Conservation (phyloP, 2,797 vertebrate species). For the Pangasius macronema region DNA sequence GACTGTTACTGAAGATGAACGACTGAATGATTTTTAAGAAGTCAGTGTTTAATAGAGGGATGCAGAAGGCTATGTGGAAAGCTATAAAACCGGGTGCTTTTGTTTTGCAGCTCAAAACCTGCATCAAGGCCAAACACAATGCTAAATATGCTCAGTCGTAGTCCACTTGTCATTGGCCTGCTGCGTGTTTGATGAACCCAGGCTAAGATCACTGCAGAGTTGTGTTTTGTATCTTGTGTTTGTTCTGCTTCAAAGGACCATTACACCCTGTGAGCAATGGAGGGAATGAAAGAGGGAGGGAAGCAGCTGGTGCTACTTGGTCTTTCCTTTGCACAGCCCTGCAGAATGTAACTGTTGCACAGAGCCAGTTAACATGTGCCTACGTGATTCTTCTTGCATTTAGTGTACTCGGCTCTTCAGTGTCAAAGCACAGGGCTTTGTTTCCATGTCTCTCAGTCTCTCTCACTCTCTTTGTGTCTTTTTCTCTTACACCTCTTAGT, state of each 20-base stretch:
- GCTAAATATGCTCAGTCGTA: background rate
- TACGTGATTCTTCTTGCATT: slow-evolving; percentile 18
- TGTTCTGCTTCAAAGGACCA: slow-evolving; percentile 26
- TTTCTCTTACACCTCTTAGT: slow-evolving; percentile 36
- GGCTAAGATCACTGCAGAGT: slow-evolving; percentile 14
- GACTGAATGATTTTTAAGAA: background rate
- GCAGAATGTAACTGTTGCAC: slow-evolving; percentile 16
- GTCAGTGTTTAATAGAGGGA: background rate
- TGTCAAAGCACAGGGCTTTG: slow-evolving; percentile 20
- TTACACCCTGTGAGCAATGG: slow-evolving; percentile 9
- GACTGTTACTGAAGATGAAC: background rate
- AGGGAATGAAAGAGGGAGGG: background rate
- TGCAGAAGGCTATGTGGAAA: background rate
- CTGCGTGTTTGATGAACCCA: slow-evolving; percentile 38
- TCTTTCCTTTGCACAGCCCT: slow-evolving; percentile 10
- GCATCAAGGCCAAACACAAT: background rate
- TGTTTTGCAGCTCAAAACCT: background rate
- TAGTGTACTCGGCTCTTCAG: slow-evolving; percentile 7
- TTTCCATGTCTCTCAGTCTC: slow-evolving; percentile 1
- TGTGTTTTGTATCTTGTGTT: slow-evolving; percentile 20
- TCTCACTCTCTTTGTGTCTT: slow-evolving; percentile 20
- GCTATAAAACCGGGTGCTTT: background rate
- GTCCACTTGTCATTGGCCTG: slow-evolving; percentile 13
- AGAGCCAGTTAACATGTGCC: background rate
- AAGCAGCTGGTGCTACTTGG: slow-evolving; percentile 17